A percentile compares a stretch with the other conserved stretches of the same genome.
phyloP scores from a whole-genome alignment of 2,888 invertebrate genomes.

The Melanchra persicariae region DNA sequence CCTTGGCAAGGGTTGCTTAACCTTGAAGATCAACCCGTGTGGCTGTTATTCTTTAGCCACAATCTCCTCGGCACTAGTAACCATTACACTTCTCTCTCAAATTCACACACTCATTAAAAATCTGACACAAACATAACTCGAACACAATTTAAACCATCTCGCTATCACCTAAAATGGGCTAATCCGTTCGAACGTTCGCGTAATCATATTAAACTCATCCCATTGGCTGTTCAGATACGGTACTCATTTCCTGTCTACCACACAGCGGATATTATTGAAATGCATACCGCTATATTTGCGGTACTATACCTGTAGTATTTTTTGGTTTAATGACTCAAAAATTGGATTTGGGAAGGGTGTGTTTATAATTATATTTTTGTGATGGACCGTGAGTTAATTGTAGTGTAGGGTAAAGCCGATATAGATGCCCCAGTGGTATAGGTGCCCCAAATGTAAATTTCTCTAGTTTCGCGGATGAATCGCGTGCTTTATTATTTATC shows the following conservation, averaged over 20 bases:
- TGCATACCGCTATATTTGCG: constrained; percentile 70
- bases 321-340: constrained; percentile 20
- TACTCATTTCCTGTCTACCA: constrained; percentile 79
- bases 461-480: too few relatives aligned
- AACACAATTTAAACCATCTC: constrained; percentile 36
- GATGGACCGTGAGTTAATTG: not conserved
- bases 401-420: too few relatives aligned
- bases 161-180: constrained; percentile 50
- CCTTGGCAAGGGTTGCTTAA: too few relatives aligned
- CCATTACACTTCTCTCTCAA: not conserved
- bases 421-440: too few relatives aligned
- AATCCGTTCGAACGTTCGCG: constrained; percentile 60
- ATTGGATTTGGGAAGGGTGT: not conserved
- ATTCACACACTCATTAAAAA: constrained; percentile 8
- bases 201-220: constrained; percentile 65
- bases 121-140: not conserved
- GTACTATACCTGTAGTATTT: constrained; percentile 43
- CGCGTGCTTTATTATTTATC: too few relatives aligned
- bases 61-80: too few relatives aligned
- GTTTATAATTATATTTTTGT: not conserved
- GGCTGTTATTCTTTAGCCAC: too few relatives aligned
- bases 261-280: constrained; percentile 83
- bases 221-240: constrained; percentile 64
- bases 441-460: too few relatives aligned
- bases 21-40: too few relatives aligned